phyloP scores from a whole-genome alignment of 2,113 vertebrate genomes.

The Stegostoma tigrinum region DNA sequence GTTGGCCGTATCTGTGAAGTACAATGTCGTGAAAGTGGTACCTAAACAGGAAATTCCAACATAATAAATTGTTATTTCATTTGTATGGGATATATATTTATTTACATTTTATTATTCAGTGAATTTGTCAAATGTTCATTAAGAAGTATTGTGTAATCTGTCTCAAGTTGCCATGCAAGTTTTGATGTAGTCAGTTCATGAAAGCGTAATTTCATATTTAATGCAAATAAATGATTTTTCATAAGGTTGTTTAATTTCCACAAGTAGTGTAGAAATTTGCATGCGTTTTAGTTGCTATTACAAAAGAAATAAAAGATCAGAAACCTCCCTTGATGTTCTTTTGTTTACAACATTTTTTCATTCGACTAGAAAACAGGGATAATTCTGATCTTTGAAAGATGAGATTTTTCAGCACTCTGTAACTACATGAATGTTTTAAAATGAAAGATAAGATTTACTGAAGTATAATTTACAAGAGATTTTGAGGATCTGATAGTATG shows the following conservation, averaged over 20 bases:
- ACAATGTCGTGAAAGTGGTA: neutral
- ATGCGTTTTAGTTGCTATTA: neutral
- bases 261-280: neutral
- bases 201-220: neutral
- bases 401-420: neutral
- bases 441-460: neutral
- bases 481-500: neutral
- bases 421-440: neutral
- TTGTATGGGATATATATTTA: neutral
- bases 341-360: neutral
- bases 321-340: neutral
- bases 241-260: neutral
- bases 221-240: neutral
- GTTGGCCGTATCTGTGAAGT: neutral
- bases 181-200: neutral
- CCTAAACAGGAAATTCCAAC: neutral
- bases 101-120: neutral
- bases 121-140: neutral
- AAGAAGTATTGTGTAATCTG: neutral
- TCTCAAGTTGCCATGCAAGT: neutral
- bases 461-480: neutral
- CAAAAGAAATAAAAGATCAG: neutral
- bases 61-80: neutral
- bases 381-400: neutral
- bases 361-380: neutral